phyloP scores from a whole-genome alignment of 2,113 vertebrate species.

The Engraulis encrasicolus region DNA sequence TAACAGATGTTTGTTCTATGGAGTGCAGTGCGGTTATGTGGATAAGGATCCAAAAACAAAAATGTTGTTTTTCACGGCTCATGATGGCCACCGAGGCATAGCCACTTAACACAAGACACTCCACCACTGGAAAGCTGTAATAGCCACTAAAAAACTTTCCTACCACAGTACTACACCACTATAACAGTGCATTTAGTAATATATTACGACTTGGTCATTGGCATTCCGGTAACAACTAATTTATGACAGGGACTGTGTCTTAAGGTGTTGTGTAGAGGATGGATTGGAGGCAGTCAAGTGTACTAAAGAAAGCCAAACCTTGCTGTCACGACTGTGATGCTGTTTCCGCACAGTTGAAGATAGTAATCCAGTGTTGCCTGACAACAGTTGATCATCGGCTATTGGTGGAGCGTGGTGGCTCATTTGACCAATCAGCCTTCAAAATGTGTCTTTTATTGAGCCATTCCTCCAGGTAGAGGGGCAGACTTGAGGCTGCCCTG shows the following conservation, averaged over 20 bases:
- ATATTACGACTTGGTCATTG: too few species aligned
- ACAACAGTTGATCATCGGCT: constrained; percentile 18
- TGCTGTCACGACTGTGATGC: background rate
- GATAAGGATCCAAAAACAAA: background rate
- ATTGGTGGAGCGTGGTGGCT: background rate
- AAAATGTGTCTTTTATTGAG: constrained; percentile 22
- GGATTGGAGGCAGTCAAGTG: background rate
- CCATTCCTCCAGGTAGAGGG: constrained; percentile 20
- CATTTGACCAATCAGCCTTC: constrained; percentile 22
- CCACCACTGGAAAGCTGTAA: too few species aligned
- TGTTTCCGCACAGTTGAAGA: background rate
- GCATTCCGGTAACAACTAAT: too few species aligned
- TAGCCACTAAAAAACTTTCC: too few species aligned
- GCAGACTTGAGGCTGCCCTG: constrained; percentile 17
- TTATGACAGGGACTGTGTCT: too few species aligned
- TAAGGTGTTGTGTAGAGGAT: background rate
- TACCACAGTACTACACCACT: too few species aligned
- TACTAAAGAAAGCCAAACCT: background rate
- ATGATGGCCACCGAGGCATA: background rate
- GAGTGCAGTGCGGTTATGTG: background rate
- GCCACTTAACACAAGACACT: too few species aligned
- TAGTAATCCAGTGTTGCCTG: constrained; percentile 8
- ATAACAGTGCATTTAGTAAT: too few species aligned
- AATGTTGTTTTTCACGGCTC: background rate
- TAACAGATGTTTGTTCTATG: background rate